Conservation (phyloP, 2,113 vertebrate genomes). For the Hucho hucho region DNA sequence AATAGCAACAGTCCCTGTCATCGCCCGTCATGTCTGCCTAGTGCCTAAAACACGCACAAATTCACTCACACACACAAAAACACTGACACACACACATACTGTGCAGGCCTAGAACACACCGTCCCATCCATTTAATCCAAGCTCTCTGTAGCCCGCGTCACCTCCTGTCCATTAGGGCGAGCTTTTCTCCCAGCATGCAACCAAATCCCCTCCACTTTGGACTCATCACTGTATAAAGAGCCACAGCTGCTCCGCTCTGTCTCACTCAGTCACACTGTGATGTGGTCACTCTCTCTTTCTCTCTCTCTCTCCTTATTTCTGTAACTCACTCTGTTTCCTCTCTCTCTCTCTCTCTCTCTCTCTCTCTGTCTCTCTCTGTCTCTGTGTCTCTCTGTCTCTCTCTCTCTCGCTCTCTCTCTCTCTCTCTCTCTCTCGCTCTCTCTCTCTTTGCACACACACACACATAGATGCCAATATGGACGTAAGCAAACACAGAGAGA, state of each 20-base stretch:
- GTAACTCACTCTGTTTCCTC: neutral
- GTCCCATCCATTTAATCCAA: slow-evolving; percentile 49
- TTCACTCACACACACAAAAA: slow-evolving; percentile 9
- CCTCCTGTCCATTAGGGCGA: slow-evolving; percentile 55
- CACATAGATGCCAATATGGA: no score
- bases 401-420: no score
- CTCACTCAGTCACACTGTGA: slow-evolving; percentile 19
- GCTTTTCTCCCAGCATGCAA: slow-evolving; percentile 33
- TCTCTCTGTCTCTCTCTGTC: neutral
- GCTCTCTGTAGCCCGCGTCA: slow-evolving; percentile 43
- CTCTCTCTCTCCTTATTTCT: neutral
- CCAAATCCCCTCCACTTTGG: slow-evolving; percentile 52
- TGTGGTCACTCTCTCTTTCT: neutral
- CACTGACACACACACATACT: neutral
- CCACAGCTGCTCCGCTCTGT: slow-evolving; percentile 40
- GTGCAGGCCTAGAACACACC: slow-evolving; percentile 7
- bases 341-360: slow-evolving; percentile 9
- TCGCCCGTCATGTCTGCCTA: no score
- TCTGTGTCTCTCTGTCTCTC: neutral
- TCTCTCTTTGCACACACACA: no score
- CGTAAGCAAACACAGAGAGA: no score
- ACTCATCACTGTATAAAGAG: slow-evolving; percentile 34
- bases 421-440: no score
- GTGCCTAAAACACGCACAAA: neutral
- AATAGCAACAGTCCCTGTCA: slow-evolving; percentile 20